Evolutionary conservation across 2,888 invertebrate species (phyloP).

Genomic region (Dryobota labecula): DNA sequence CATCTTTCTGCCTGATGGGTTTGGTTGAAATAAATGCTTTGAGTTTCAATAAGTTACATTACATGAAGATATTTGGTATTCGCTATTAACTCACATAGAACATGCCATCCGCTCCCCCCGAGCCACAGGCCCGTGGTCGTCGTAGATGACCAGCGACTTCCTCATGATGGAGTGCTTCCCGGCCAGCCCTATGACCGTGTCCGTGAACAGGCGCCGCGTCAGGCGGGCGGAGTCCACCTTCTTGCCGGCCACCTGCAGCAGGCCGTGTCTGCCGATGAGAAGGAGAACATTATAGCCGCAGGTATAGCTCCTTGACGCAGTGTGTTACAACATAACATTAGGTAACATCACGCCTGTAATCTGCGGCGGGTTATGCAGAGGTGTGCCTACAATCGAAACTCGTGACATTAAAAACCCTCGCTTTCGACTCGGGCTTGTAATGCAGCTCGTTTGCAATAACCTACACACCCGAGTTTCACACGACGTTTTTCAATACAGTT

Average conservation of each 20-base stretch:
- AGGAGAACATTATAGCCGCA: not conserved
- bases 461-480: too few species aligned
- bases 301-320: too few species aligned
- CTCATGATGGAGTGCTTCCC: conserved; percentile 94
- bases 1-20: too few species aligned
- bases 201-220: conserved; percentile 95
- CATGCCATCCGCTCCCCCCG: conserved; percentile 97
- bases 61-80: not conserved
- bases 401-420: too few species aligned
- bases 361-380: too few species aligned
- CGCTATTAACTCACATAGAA: conserved; percentile 91
- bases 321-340: not conserved
- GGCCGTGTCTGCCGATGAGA: conserved; percentile 90
- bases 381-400: too few species aligned
- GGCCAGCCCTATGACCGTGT: conserved; percentile 93
- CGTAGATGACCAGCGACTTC: conserved; percentile 96
- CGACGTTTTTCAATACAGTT: too few species aligned
- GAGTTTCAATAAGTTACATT: too few species aligned
- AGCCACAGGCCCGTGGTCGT: conserved; percentile 96
- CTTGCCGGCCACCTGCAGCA: conserved; percentile 93
- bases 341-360: too few species aligned
- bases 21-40: too few species aligned
- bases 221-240: conserved; percentile 91
- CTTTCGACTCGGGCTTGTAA: too few species aligned
- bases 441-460: too few species aligned